Percentiles rank a stretch among this genome's conserved stretches.
Evolutionary conservation across 2,113 vertebrate genomes (phyloP).

Genomic region (Saccopteryx bilineata): DNA sequence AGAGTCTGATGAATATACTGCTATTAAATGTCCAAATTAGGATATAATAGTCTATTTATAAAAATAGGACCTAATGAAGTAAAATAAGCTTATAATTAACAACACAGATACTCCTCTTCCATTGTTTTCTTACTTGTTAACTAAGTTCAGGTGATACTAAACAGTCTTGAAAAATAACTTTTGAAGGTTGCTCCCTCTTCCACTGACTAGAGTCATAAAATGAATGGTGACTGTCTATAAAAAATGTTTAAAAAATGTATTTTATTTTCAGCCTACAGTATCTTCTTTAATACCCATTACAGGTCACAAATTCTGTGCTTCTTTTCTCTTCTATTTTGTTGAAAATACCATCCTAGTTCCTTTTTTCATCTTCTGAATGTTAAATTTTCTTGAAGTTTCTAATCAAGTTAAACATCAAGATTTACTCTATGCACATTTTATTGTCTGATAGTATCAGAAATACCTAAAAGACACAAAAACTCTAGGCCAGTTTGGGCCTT

Average conservation of each 20-base stretch:
- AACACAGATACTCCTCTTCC: not conserved
- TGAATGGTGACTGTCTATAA: not conserved
- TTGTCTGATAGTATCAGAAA: not conserved
- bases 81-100: slow-evolving; percentile 70
- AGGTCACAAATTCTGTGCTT: not conserved
- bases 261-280: not conserved
- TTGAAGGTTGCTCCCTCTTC: not conserved
- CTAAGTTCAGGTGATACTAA: slow-evolving; percentile 1
- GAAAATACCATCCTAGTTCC: not conserved
- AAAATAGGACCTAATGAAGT: slow-evolving; percentile 65
- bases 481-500: not conserved
- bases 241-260: not conserved
- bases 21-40: slow-evolving; percentile 75
- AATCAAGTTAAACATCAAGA: not conserved
- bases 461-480: not conserved
- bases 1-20: slow-evolving; percentile 20
- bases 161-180: slow-evolving; percentile 42
- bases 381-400: slow-evolving; percentile 23
- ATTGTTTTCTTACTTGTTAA: slow-evolving; percentile 17
- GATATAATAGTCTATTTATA: slow-evolving; percentile 53
- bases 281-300: not conserved
- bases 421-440: not conserved
- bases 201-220: not conserved
- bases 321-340: not conserved
- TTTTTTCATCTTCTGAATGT: slow-evolving; percentile 10